These are phyloP conservation scores for Xenopus borealis DNA, from an alignment of 2,113 vertebrate genomes.

Conservation along the genomic window DNA sequence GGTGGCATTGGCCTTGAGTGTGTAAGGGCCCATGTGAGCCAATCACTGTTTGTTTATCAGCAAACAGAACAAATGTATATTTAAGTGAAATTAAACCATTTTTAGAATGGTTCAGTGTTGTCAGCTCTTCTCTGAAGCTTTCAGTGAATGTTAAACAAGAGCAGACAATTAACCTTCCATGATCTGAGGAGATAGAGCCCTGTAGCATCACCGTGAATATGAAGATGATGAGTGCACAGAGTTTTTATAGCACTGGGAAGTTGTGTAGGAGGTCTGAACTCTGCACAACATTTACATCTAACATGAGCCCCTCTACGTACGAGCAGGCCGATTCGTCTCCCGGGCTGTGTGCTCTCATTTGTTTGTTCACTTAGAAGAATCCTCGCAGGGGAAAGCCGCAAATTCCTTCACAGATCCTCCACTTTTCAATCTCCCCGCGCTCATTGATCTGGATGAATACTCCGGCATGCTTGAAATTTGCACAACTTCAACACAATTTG, in stretches of 20 bases:
- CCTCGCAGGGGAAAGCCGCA: slow-evolving; percentile 21
- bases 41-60: no score
- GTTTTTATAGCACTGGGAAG: background rate
- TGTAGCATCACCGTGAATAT: background rate
- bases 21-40: no score
- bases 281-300: background rate
- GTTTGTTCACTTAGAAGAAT: slow-evolving; percentile 29
- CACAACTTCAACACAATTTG: slow-evolving; percentile 43
- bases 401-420: slow-evolving; percentile 41
- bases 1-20: no score
- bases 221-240: background rate
- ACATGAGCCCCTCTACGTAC: slow-evolving; percentile 3
- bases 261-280: background rate
- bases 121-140: no score
- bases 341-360: slow-evolving; percentile 23
- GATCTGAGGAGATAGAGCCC: background rate
- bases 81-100: no score
- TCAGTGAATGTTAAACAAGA: background rate
- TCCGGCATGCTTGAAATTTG: slow-evolving; percentile 31
- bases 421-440: slow-evolving; percentile 39
- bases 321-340: background rate
- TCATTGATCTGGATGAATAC: slow-evolving; percentile 45
- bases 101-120: no score
- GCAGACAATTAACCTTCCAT: background rate
- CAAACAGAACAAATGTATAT: no score